These are phyloP conservation scores for Euwallacea fornicatus DNA, from an alignment of 1,140 invertebrate genomes.

Conservation along the genomic window DNA sequence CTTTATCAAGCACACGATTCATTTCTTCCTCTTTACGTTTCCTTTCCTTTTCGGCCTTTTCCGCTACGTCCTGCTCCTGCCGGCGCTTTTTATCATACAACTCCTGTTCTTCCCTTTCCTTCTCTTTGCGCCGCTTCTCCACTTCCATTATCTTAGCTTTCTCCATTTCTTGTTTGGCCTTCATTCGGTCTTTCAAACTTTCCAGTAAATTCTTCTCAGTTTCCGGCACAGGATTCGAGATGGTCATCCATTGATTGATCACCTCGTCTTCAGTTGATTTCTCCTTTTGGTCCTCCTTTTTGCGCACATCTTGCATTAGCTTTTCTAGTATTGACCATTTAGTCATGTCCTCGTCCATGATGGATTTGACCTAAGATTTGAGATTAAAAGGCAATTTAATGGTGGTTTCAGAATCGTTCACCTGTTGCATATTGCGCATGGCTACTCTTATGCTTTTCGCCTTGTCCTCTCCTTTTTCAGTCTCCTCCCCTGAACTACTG, in stretches of 20 bases:
- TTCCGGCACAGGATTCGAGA: slow-evolving; percentile 57
- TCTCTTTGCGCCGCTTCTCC: slow-evolving; percentile 55
- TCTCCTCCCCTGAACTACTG: slow-evolving; percentile 57
- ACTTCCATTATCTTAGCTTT: slow-evolving; percentile 58
- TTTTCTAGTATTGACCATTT: slow-evolving; percentile 51
- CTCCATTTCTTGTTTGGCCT: slow-evolving; percentile 53
- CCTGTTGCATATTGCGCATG: slow-evolving; percentile 65
- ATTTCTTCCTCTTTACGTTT: slow-evolving; percentile 50
- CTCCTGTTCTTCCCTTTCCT: slow-evolving; percentile 53
- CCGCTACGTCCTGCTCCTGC: slow-evolving; percentile 54
- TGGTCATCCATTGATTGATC: slow-evolving; percentile 64
- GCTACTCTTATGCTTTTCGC: slow-evolving; percentile 66
- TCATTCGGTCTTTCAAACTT: slow-evolving; percentile 59
- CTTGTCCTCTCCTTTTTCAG: slow-evolving; percentile 58
- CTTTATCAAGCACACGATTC: slow-evolving; percentile 49
- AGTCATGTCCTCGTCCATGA: slow-evolving; percentile 56
- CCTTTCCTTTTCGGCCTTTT: slow-evolving; percentile 50
- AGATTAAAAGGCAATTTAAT: slow-evolving; percentile 7
- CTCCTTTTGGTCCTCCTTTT: slow-evolving; percentile 45
- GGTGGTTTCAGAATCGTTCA: slow-evolving; percentile 1
- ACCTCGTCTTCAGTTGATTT: slow-evolving; percentile 55
- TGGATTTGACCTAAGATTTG: slow-evolving; percentile 44
- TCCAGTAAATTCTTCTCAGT: slow-evolving; percentile 63
- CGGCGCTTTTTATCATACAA: slow-evolving; percentile 47
- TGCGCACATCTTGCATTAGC: slow-evolving; percentile 55